Evolutionary conservation across 2,888 invertebrate genomes (phyloP).

Genomic region (Melieria picta): DNA sequence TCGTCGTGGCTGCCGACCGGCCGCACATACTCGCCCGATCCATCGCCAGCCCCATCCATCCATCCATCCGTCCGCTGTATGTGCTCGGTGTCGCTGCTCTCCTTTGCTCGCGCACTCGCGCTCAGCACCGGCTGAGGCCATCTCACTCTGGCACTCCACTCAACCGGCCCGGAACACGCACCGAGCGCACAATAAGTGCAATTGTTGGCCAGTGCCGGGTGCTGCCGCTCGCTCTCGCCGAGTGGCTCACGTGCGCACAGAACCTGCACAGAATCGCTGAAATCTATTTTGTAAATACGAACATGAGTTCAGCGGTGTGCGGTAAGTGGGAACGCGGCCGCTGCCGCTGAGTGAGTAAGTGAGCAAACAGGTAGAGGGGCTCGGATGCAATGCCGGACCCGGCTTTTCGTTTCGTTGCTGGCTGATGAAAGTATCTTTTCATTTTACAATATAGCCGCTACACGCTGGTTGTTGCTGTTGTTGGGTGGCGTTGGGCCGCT

Average conservation of each 20-base stretch:
- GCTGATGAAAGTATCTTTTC: slow-evolving; percentile 28
- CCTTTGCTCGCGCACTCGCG: background rate
- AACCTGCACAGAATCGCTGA: no score
- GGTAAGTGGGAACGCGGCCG: background rate
- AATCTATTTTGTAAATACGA: no score
- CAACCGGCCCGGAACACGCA: background rate
- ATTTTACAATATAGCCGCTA: slow-evolving; percentile 19
- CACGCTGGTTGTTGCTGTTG: no score
- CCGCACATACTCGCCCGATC: no score
- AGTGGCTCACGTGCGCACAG: background rate
- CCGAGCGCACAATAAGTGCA: background rate
- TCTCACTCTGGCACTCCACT: background rate
- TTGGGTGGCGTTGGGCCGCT: no score
- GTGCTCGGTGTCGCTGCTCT: slow-evolving; percentile 8
- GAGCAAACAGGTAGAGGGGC: background rate
- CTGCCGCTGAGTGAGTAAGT: background rate
- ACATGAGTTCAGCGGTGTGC: no score
- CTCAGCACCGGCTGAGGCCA: slow-evolving; percentile 2
- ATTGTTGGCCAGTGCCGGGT: background rate
- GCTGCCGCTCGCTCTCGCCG: background rate
- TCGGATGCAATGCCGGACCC: background rate
- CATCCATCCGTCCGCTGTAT: no score
- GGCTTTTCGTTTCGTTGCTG: slow-evolving; percentile 1
- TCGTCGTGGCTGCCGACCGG: no score
- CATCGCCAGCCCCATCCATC: no score